Evolutionary conservation across 1,140 invertebrate genomes (phyloP).

Genomic region (Thrips palmi): DNA sequence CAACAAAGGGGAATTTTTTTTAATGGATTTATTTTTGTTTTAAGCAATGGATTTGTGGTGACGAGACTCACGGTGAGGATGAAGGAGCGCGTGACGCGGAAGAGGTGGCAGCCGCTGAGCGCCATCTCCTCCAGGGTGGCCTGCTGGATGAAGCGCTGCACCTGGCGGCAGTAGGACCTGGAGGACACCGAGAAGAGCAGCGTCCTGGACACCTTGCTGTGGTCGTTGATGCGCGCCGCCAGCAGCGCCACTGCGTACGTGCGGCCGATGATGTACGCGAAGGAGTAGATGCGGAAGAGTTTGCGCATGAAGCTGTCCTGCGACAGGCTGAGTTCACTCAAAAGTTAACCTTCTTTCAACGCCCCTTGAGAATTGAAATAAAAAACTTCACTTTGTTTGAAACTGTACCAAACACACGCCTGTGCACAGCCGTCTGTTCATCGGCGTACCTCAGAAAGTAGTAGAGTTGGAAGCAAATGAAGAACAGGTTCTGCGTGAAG

Average conservation of each 20-base stretch:
- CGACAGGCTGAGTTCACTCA: slow-evolving; percentile 30
- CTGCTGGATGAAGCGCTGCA: slow-evolving; percentile 35
- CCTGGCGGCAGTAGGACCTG: slow-evolving; percentile 41
- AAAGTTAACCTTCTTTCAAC: too few relatives aligned
- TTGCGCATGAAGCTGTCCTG: too few relatives aligned
- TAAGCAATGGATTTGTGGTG: slow-evolving; percentile 3
- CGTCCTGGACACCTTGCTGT: slow-evolving; percentile 33
- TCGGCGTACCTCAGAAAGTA: too few relatives aligned
- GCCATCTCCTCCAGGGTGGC: slow-evolving; percentile 32
- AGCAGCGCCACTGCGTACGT: slow-evolving; percentile 41
- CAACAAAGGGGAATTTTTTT: slow-evolving; percentile 9
- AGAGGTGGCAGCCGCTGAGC: slow-evolving; percentile 41
- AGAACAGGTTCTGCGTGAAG: too few relatives aligned
- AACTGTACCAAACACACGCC: too few relatives aligned
- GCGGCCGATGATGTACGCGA: slow-evolving; percentile 38
- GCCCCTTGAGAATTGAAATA: too few relatives aligned
- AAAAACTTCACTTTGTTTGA: too few relatives aligned
- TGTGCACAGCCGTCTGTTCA: too few relatives aligned
- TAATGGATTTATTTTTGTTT: background rate
- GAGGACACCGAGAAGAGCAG: slow-evolving; percentile 40
- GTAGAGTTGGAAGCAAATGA: too few relatives aligned
- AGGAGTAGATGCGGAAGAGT: slow-evolving; percentile 44
- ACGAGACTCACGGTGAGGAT: slow-evolving; percentile 32
- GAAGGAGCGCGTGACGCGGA: slow-evolving; percentile 33
- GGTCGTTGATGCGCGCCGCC: slow-evolving; percentile 40